Evolutionary conservation across 2,113 vertebrate species (phyloP), one percentile per base, ranked within the genome.

Genomic region (Salvator merianae): DNA sequence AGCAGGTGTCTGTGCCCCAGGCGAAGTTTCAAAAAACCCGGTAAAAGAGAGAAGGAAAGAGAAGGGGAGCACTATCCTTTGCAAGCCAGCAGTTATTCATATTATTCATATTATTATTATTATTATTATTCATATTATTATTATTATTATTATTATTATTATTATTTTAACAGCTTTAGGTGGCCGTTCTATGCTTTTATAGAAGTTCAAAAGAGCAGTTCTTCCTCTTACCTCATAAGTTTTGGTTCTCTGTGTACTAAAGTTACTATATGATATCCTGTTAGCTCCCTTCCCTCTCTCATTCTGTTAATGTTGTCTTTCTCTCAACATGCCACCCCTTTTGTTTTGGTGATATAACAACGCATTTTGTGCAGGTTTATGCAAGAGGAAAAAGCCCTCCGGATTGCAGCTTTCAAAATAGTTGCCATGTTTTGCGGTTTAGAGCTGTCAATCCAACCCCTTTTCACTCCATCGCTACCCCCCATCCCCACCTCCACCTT

Each of bases 1-100:
- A 32, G 66, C 79, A 82, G 85, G 85, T 82, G 85, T 68, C 24
- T 24, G 9, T 62, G n/a, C 32, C 8, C 13, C n/a, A 26, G 24
- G 3, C 3, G 22, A 7, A 76, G 7, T 20, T n/a, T 2, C 4
- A 20, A 20, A 73, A 34, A 62, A 55, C 63, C 30, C 12, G 43
- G 9, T 7, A 0, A 30, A 28, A 22, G 36, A 16, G 6, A 4
- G 28, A 24, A 16, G 38, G n/a, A 14, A 26, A 38, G 38, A 63
- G 34, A 53, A 43, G 26, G 14, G 9, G 69, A 63, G 12, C 20
- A 55, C 26, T 66, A n/a, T 55, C 63, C 47, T 70, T 84, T 32
- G 65, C 75, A 16, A 24, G 66, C 66, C 50, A 59, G 47, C 22
- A 47, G 40, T 59, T 12, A 26, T 26, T 50, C 47, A 50, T 50